Evolutionary conservation across 2,113 vertebrate species (phyloP).

Genomic region (Castor canadensis): DNA sequence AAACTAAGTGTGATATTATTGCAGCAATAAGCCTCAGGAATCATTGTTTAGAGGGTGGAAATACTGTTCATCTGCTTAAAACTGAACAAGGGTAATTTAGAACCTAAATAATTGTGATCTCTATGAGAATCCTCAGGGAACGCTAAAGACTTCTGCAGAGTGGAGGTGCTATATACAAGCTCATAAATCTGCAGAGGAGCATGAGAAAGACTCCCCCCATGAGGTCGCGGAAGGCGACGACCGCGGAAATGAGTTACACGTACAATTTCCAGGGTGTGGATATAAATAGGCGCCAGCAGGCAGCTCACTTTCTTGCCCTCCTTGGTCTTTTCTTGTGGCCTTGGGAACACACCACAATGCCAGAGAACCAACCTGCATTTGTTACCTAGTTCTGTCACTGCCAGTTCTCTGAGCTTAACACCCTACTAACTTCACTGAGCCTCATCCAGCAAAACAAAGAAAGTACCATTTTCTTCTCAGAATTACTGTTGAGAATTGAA

Average conservation of each 20-base stretch:
- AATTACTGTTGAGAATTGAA: not conserved
- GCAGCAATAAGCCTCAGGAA: slow-evolving; percentile 72
- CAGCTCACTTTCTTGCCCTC: slow-evolving; percentile 7
- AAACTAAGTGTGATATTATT: slow-evolving; percentile 73
- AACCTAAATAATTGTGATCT: slow-evolving; percentile 73
- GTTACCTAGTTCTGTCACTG: not conserved
- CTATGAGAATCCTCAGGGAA: slow-evolving; percentile 37
- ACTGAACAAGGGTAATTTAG: slow-evolving; percentile 73
- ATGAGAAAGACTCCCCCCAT: not conserved
- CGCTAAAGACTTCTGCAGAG: slow-evolving; percentile 14
- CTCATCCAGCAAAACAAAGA: not conserved
- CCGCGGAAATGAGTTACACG: slow-evolving; percentile 32
- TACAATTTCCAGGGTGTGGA: slow-evolving; percentile 31
- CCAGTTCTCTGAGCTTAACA: not conserved
- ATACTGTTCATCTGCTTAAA: slow-evolving; percentile 76
- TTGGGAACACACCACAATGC: not conserved
- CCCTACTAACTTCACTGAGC: not conserved
- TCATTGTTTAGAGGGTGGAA: slow-evolving; percentile 67
- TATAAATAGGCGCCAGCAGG: slow-evolving; percentile 28
- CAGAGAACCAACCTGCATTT: not conserved
- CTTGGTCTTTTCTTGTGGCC: not conserved
- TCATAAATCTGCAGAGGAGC: slow-evolving; percentile 53
- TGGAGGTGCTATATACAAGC: slow-evolving; percentile 13
- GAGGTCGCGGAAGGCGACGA: not conserved
- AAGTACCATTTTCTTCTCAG: not conserved